Base-by-base conservation (phyloP, 2,888 invertebrate species). In the Latrodectus hesperus region DNA sequence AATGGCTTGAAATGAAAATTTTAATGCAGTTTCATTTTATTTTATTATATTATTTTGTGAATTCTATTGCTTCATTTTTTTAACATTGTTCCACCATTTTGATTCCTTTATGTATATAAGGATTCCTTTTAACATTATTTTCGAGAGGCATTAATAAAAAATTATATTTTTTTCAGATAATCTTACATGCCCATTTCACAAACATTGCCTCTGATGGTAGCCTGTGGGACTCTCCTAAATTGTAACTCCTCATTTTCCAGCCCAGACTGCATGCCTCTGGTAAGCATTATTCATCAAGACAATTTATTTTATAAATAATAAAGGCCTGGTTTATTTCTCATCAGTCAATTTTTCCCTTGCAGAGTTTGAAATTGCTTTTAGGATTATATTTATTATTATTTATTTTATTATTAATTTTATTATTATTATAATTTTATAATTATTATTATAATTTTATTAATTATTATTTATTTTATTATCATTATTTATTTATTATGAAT, bases 261-360 rank as follows among this genome's bases (percentile, higher is more conserved):
- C 84, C 88, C 84, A 84, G 88, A 88, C 88, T 88, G 88, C 84
- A 88, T 88, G 88, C 88, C 88, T 88, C 88, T 88, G 88, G 88
- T 88, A 65, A 84, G 88, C 76, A 11, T 10, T 22, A n/a, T 11
- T n/a, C 10, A 38, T 38, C 38, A 3, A 38, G 38, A 38, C 38
- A 4, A 38, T 38, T 38, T 38, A 38, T 38, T 38, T 38, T 38
- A 4, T 38, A 38, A 38, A 38, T 38, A 38, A 38, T 38, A 38
- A 38, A 38, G 6, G 38, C 6, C 4, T 1, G 1, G 1, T 38
- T 38, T 38, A 38, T 38, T 38, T 0, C 22, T 22, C 4, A 38
- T 6, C 4, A 38, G 38, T 38, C 38, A 38, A 38, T 38, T 38
- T 38, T 38, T 5, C 4, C 38, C 38, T 38, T 6, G 6, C 38